Base-by-base conservation (phyloP, 1,140 invertebrate genomes). In the Drosophila dunni region DNA sequence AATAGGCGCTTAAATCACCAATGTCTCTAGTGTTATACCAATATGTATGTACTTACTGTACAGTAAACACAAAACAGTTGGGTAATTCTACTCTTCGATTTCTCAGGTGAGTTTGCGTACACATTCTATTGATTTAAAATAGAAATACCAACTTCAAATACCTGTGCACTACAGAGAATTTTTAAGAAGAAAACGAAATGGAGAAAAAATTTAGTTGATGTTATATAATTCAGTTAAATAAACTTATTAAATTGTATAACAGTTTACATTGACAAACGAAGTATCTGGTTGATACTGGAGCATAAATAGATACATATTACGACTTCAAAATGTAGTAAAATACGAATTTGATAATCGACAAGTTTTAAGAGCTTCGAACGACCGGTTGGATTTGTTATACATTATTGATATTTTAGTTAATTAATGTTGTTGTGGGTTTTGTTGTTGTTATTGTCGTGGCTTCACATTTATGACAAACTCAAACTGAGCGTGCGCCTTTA, bases 351-450 rank as follows among this genome's bases (percentile, higher is more conserved):
- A 38, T 29, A n/a, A 53, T 34, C n/a, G 15, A 53, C 50, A 34
- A 15, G 50, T 51, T 51, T 33, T 51, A 11, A 6, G 29, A 33
- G 29, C 33, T 42, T n/a, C n/a, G 7, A 15, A 36, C 17, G 74
- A 86, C 81, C 70, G 81, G 82, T 81, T 85, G 9, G 15, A n/a
- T 64, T 53, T 29, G 45, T 64, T 54, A 34, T 38, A 63, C 53
- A 54, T 56, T 56, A 40, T 56, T 56, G 8, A n/a, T 33, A 33
- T 75, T 68, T 38, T 29, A 54, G 24, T 48, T 15, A 17, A 33
- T 48, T 15, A 17, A 17, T 50, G 34, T 29, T 63, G 15, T 63
- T 56, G 8, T 2, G 65, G 45, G 20, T 57, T 6, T 15, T 71
- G 44, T 20, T 56, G 8, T 2, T 71, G 45, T 33, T 57, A 9